Conservation (phyloP, 2,113 vertebrate genomes). For the Physeter macrocephalus region DNA sequence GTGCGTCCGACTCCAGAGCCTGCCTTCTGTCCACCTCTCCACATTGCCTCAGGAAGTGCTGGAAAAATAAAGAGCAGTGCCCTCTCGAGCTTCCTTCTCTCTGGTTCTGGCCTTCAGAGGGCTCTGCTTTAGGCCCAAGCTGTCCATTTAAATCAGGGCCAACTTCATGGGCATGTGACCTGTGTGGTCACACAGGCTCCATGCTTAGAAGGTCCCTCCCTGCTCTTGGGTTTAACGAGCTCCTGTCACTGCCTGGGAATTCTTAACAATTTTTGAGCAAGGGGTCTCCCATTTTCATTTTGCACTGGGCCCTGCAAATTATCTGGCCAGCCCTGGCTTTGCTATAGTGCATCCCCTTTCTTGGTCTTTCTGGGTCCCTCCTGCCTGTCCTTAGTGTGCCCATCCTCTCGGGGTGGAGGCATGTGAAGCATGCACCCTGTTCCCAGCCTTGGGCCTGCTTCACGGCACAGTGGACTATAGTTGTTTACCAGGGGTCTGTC, state of each 20-base stretch:
- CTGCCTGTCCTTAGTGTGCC: background rate
- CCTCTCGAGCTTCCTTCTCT: background rate
- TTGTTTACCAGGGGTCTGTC: background rate
- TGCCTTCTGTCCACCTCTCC: background rate
- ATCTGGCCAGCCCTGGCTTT: background rate
- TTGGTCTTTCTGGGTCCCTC: background rate
- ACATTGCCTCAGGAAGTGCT: background rate
- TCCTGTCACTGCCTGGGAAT: background rate
- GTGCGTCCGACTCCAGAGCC: background rate
- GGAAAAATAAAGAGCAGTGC: background rate
- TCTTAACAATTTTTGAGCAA: background rate
- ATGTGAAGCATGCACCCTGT: background rate
- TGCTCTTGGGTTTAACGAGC: background rate
- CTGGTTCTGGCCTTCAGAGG: background rate
- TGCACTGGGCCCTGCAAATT: background rate
- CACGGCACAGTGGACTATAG: background rate
- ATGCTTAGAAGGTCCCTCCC: background rate
- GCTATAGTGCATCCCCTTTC: background rate
- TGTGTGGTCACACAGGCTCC: background rate
- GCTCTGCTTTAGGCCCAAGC: background rate
- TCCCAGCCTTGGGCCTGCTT: background rate
- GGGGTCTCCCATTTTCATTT: background rate
- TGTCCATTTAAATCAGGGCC: background rate
- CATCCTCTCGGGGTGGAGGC: background rate
- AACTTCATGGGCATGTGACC: background rate